Conservation (phyloP, 2,113 vertebrate genomes). For the Calyptomena viridis region DNA sequence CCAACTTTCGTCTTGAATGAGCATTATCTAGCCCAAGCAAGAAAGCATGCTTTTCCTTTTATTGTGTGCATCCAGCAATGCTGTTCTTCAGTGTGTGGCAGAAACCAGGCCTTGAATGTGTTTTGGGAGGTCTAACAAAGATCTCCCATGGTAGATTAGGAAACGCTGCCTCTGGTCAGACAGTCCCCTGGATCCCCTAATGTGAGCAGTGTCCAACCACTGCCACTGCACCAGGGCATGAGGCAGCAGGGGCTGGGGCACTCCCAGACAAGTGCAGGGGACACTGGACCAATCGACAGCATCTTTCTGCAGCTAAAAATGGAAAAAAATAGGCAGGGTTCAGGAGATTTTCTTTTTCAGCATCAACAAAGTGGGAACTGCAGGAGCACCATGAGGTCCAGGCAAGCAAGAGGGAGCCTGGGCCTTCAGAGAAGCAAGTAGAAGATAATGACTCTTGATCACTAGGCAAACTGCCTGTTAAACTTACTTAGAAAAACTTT, state of each 20-base stretch:
- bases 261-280: neutral
- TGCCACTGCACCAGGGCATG: fast-evolving
- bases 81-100: neutral
- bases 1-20: conserved; percentile 9
- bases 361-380: neutral
- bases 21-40: neutral
- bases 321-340: neutral
- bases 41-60: conserved; percentile 49
- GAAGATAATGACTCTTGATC: neutral
- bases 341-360: neutral
- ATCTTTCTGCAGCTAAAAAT: neutral
- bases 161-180: neutral
- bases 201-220: fast-evolving
- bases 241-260: neutral
- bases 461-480: neutral
- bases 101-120: neutral
- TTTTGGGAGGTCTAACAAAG: fast-evolving
- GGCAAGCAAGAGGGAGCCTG: neutral
- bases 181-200: neutral
- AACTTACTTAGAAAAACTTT: neutral
- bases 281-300: neutral
- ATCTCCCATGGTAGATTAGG: neutral
- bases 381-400: neutral
- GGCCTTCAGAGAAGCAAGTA: neutral
- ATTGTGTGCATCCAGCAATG: conserved; percentile 5